These are phyloP conservation scores for Cynopterus brachyotis DNA, from an alignment of 2,113 vertebrate genomes.

Conservation along the genomic window DNA sequence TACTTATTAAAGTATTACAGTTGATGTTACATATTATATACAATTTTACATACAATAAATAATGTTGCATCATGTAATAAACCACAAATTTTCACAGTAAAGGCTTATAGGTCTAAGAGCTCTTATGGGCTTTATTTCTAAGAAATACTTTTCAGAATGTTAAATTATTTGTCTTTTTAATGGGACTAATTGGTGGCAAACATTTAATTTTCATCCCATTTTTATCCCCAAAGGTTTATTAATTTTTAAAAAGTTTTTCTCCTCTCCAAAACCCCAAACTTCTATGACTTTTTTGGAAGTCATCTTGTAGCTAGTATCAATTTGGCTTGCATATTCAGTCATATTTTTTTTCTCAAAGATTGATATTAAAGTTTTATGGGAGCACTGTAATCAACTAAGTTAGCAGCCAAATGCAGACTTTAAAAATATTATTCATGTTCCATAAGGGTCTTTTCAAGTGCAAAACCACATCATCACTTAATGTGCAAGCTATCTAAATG, in stretches of 20 bases:
- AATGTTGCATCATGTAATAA: background rate
- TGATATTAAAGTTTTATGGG: background rate
- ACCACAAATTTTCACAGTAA: background rate
- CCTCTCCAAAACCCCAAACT: background rate
- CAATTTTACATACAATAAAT: background rate
- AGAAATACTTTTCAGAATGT: background rate
- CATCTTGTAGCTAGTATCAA: background rate
- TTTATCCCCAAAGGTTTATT: background rate
- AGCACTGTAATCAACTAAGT: background rate
- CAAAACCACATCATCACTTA: conserved; percentile 2
- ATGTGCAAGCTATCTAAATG: background rate
- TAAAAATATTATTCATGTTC: conserved; percentile 1
- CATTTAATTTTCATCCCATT: background rate
- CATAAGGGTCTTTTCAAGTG: conserved; percentile 9
- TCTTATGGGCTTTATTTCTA: background rate
- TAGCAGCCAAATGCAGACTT: background rate
- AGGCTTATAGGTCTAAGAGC: background rate
- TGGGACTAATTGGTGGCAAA: background rate
- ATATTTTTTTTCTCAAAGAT: background rate
- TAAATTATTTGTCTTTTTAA: background rate
- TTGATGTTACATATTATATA: background rate
- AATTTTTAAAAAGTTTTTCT: background rate
- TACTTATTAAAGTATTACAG: background rate
- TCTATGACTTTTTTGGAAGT: background rate
- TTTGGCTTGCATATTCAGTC: background rate